A percentile compares a stretch with the other conserved stretches of the same genome.
phyloP scores from a whole-genome alignment of 2,797 vertebrate genomes.

The Esox lucius region DNA sequence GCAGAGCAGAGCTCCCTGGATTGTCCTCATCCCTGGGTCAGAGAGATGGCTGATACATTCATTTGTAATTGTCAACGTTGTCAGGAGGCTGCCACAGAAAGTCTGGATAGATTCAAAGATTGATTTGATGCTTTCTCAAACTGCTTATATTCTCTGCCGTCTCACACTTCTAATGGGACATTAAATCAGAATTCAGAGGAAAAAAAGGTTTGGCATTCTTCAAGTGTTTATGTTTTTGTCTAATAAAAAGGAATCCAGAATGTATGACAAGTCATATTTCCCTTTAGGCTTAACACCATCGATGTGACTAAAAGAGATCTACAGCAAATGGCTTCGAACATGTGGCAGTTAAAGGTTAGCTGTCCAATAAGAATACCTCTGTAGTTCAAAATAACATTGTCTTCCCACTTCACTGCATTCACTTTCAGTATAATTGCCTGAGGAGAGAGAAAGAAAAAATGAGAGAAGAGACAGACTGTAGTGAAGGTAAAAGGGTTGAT shows the following conservation, averaged over 20 bases:
- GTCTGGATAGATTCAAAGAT: conserved; percentile 22
- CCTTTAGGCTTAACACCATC: conserved; percentile 42
- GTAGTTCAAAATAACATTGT: conserved; percentile 49
- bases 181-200: conserved; percentile 32
- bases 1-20: conserved; percentile 13
- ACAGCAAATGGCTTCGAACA: conserved; percentile 35
- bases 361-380: conserved; percentile 45
- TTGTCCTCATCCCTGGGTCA: conserved; percentile 15
- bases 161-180: conserved; percentile 20
- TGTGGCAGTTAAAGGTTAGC: conserved; percentile 52
- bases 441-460: conserved; percentile 37
- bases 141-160: conserved; percentile 9
- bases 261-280: conserved; percentile 34
- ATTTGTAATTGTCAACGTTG: conserved; percentile 38
- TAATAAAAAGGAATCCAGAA: conserved; percentile 42
- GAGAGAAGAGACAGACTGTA: background rate
- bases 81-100: conserved; percentile 21
- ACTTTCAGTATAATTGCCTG: conserved; percentile 55
- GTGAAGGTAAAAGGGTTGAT: background rate
- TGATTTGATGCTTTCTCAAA: conserved; percentile 38
- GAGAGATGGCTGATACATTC: conserved; percentile 24
- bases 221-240: conserved; percentile 36
- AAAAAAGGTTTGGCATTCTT: conserved; percentile 37
- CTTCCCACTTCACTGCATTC: conserved; percentile 43
- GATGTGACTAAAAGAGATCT: conserved; percentile 28